A percentile compares a stretch with the other conserved stretches of the same genome.
phyloP scores from a whole-genome alignment of 2,113 vertebrate genomes.

The Panurus biarmicus region DNA sequence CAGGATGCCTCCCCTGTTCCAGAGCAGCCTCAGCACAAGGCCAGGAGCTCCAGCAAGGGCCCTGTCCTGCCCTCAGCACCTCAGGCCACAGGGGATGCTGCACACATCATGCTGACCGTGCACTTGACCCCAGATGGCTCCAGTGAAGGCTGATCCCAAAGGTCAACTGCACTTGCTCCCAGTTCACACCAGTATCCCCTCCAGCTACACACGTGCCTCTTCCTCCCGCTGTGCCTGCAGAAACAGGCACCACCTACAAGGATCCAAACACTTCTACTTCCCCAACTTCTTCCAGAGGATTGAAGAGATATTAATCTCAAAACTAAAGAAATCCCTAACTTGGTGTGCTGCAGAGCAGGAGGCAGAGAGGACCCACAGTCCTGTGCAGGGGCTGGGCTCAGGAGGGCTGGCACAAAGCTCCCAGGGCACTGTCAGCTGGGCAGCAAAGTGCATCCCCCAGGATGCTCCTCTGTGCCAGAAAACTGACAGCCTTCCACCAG shows the following conservation, averaged over 20 bases:
- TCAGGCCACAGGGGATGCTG: not conserved
- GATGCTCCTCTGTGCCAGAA: not conserved
- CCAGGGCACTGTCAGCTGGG: not conserved
- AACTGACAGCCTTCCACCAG: not conserved
- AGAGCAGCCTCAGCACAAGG: not conserved
- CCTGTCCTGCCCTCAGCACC: not conserved
- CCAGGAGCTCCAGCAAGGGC: not conserved
- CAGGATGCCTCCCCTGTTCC: not conserved
- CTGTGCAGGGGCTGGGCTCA: not conserved
- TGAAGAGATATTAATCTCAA: not conserved
- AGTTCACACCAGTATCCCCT: not conserved
- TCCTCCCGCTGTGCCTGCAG: not conserved
- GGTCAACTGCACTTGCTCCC: not conserved
- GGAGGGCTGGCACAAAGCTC: not conserved
- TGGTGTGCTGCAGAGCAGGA: not conserved
- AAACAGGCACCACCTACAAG: not conserved
- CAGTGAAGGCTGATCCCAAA: not conserved
- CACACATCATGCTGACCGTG: rapidly evolving
- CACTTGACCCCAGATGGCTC: not conserved
- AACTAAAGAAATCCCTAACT: not conserved
- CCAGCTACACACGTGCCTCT: not conserved
- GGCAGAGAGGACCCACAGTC: not conserved
- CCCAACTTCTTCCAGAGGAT: not conserved
- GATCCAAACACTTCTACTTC: not conserved
- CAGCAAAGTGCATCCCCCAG: not conserved